These are phyloP conservation scores for Mus minutoides DNA, from an alignment of 2,797 vertebrate genomes.

Conservation along the genomic window DNA sequence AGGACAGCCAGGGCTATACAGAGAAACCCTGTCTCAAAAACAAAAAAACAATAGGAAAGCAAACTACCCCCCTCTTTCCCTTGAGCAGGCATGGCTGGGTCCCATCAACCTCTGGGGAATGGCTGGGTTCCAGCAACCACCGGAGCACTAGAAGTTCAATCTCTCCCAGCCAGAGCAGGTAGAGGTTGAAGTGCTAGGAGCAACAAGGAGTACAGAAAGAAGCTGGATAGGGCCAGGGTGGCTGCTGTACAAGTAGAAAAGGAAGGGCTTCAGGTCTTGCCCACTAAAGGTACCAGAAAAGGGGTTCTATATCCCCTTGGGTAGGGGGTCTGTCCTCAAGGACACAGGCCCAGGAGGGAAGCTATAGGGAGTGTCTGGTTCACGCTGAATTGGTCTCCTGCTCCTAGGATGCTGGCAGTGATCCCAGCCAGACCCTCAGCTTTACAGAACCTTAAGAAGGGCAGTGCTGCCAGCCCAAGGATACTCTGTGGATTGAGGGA, in stretches of 20 bases:
- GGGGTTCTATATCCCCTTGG: background rate
- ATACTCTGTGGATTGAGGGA: conserved; percentile 10
- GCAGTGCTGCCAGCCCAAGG: background rate
- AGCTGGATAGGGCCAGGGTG: background rate
- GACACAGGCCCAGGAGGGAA: background rate
- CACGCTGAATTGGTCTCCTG: conserved; percentile 84
- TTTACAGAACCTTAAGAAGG: too few species aligned
- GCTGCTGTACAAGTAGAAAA: background rate
- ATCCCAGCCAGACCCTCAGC: background rate
- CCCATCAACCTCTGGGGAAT: background rate
- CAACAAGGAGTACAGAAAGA: background rate
- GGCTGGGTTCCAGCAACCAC: background rate
- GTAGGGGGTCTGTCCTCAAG: background rate
- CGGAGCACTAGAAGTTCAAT: background rate
- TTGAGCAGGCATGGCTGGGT: background rate
- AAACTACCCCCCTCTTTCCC: background rate
- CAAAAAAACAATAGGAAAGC: background rate
- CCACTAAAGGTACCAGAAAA: background rate
- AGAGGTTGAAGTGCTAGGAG: background rate
- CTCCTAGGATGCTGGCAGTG: conserved; percentile 60
- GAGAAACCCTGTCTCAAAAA: too few species aligned
- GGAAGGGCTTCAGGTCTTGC: too few species aligned
- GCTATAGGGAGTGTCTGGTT: conserved; percentile 79
- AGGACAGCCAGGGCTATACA: too few species aligned
- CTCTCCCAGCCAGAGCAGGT: background rate